A percentile compares a stretch with the other conserved stretches of the same genome.
phyloP scores from a whole-genome alignment of 2,797 vertebrate genomes.

The Orestias chungarensis region DNA sequence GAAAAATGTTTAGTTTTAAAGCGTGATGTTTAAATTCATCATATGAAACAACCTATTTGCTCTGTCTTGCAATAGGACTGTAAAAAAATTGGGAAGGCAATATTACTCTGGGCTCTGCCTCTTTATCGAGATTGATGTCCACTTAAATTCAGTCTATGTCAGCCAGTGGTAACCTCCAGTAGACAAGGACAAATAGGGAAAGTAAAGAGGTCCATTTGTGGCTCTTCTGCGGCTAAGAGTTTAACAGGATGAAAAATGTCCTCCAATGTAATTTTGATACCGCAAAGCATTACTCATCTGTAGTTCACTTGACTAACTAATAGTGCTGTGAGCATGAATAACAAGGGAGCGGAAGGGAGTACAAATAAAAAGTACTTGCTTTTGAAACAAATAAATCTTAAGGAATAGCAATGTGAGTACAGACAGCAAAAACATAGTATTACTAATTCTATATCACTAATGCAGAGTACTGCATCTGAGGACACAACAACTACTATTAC shows the following conservation, averaged over 20 bases:
- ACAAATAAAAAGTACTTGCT: constrained; percentile 53
- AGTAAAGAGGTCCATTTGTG: constrained; percentile 70
- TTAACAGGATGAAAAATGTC: constrained; percentile 74
- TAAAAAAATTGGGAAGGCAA: constrained; percentile 49
- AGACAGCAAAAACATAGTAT: background rate
- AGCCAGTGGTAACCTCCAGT: constrained; percentile 72
- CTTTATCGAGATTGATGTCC: constrained; percentile 78
- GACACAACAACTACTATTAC: background rate
- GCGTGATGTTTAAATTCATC: constrained; percentile 43
- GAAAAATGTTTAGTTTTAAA: constrained; percentile 28
- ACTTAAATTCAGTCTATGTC: constrained; percentile 77
- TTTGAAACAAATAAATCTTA: constrained; percentile 50
- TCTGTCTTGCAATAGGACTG: constrained; percentile 41
- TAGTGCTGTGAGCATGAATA: constrained; percentile 56
- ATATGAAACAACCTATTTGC: constrained; percentile 55
- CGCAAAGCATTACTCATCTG: constrained; percentile 77
- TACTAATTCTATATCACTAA: background rate
- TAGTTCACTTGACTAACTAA: constrained; percentile 73
- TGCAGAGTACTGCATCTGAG: background rate
- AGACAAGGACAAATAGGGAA: constrained; percentile 80
- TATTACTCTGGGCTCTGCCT: constrained; percentile 62
- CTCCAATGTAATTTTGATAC: constrained; percentile 72
- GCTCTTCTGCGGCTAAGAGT: constrained; percentile 71
- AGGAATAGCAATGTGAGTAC: constrained; percentile 14
- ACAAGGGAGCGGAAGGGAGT: constrained; percentile 46